Evolutionary conservation across 2,888 invertebrate genomes (phyloP).

Genomic region (Drosophila paramelanica): DNA sequence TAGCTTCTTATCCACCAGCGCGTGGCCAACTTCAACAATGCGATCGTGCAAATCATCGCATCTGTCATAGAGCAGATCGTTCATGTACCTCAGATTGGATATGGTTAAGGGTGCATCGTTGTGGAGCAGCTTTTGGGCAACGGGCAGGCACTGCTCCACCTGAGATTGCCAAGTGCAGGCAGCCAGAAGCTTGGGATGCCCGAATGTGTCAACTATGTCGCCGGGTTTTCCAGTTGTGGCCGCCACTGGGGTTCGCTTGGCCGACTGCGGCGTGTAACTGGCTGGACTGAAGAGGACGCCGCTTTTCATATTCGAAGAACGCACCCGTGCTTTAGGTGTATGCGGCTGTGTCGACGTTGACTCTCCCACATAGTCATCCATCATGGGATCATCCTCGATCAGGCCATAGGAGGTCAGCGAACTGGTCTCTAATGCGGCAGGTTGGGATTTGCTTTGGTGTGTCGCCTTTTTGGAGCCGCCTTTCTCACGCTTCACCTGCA

Average conservation of each 20-base stretch:
- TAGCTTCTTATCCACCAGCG: constrained; percentile 81
- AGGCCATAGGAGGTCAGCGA: constrained; percentile 81
- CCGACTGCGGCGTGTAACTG: constrained; percentile 83
- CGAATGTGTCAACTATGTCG: constrained; percentile 87
- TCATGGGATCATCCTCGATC: constrained; percentile 62
- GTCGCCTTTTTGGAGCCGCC: constrained; percentile 57
- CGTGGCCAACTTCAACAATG: constrained; percentile 79
- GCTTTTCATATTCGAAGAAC: constrained; percentile 75
- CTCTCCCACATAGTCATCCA: constrained; percentile 74
- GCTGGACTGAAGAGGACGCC: constrained; percentile 83
- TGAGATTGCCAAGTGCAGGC: constrained; percentile 79
- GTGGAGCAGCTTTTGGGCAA: constrained; percentile 86
- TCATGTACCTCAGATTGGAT: constrained; percentile 85
- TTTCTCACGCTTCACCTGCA: constrained; percentile 85
- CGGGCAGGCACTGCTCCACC: constrained; percentile 74
- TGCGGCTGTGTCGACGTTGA: constrained; percentile 35
- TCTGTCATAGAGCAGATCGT: constrained; percentile 81
- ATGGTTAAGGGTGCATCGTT: constrained; percentile 84
- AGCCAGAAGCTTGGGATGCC: constrained; percentile 86
- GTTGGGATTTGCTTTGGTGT: constrained; percentile 41
- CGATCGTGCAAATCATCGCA: constrained; percentile 82
- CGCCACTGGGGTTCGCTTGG: constrained; percentile 32
- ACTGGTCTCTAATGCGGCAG: constrained; percentile 45
- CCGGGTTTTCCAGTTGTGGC: constrained; percentile 85
- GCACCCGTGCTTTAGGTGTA: constrained; percentile 68